phyloP scores from a whole-genome alignment of 2,113 vertebrate genomes.

The Alethe diademata region DNA sequence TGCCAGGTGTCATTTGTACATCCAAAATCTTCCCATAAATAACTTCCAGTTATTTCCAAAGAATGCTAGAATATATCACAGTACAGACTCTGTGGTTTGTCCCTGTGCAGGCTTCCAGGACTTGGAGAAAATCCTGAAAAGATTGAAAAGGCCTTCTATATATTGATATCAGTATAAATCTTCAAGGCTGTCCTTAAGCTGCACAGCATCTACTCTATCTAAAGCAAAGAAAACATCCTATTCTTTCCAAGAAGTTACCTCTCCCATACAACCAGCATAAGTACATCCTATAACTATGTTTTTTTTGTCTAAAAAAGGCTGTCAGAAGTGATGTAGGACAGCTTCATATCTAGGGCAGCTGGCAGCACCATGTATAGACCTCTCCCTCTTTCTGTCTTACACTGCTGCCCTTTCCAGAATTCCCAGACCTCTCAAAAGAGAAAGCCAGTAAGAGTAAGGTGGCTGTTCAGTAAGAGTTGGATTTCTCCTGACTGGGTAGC shows the following conservation, averaged over 20 bases:
- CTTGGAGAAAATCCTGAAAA: neutral
- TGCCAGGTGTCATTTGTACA: neutral
- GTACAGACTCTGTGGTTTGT: neutral
- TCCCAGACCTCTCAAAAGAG: neutral
- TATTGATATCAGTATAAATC: neutral
- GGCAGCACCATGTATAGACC: rapidly evolving
- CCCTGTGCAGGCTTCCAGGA: neutral
- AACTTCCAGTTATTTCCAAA: neutral
- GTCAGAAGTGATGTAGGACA: neutral
- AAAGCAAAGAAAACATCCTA: neutral
- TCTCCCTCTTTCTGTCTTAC: neutral
- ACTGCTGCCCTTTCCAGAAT: neutral
- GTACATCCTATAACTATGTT: neutral
- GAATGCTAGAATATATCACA: neutral
- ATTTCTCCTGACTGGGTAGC: neutral
- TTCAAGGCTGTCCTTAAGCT: neutral
- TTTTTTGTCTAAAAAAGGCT: neutral
- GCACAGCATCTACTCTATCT: neutral
- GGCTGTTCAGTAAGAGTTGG: neutral
- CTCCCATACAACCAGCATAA: neutral
- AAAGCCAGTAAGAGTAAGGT: neutral
- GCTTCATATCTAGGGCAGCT: neutral
- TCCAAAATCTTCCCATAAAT: neutral
- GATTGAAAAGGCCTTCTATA: neutral
- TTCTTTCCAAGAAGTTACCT: neutral